A percentile compares a stretch with the other conserved stretches of the same genome.
These are phyloP conservation scores for Helicoverpa armigera DNA, from an alignment of 1,140 invertebrate genomes.

Conservation along the genomic window DNA sequence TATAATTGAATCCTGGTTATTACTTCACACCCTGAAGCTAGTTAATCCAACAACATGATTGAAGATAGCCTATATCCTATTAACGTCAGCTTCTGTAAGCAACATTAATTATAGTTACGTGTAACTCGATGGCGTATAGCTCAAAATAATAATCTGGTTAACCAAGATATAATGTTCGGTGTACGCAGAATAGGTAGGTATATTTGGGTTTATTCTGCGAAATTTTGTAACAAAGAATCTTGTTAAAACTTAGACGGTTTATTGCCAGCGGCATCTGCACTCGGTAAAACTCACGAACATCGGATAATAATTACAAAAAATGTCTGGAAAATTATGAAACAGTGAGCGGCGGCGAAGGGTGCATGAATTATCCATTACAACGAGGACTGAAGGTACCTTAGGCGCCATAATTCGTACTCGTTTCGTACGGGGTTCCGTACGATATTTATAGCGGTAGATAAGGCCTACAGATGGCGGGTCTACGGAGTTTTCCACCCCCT, in stretches of 20 bases:
- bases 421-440: constrained; percentile 76
- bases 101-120: constrained; percentile 34
- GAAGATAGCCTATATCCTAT: constrained; percentile 27
- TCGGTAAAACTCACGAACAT: constrained; percentile 69
- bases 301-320: constrained; percentile 80
- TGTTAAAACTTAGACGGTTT: constrained; percentile 21
- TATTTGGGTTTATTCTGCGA: not conserved
- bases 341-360: constrained; percentile 65
- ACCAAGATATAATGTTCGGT: constrained; percentile 15
- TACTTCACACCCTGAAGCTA: not conserved
- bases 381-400: constrained; percentile 77
- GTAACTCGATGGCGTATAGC: constrained; percentile 2
- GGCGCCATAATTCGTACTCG: constrained; percentile 81
- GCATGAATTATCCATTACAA: constrained; percentile 85
- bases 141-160: constrained; percentile 6
- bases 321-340: constrained; percentile 77
- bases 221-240: constrained; percentile 5
- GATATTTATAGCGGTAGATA: constrained; percentile 84
- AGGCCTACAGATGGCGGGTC: constrained; percentile 83
- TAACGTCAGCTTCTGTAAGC: constrained; percentile 30
- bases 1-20: constrained; percentile 9
- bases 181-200: not conserved
- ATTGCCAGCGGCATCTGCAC: constrained; percentile 16
- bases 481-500: constrained; percentile 80
- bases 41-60: constrained; percentile 25